These are phyloP conservation scores for Cheracebus regulus DNA, from an alignment of 2,797 vertebrate genomes.

Conservation along the genomic window DNA sequence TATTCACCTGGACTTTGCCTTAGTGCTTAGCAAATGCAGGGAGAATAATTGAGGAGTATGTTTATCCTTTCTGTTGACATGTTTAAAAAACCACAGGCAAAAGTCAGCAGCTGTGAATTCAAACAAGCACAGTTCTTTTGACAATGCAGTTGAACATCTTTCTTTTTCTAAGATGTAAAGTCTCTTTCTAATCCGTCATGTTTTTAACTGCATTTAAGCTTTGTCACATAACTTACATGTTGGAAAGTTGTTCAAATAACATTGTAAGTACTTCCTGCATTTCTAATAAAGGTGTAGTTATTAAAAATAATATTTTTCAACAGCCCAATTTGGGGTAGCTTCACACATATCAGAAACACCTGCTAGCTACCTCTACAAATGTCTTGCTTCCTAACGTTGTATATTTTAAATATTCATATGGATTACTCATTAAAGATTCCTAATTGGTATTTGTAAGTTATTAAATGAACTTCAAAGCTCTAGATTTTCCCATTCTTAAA, in stretches of 20 bases:
- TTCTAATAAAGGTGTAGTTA: constrained; percentile 26
- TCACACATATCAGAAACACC: constrained; percentile 35
- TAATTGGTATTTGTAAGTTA: constrained; percentile 48
- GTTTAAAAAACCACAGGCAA: constrained; percentile 51
- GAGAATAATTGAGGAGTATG: constrained; percentile 63
- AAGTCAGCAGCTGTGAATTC: constrained; percentile 49
- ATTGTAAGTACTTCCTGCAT: constrained; percentile 20
- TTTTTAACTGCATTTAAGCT: constrained; percentile 32
- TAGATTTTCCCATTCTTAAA: not conserved
- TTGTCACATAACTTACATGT: not conserved
- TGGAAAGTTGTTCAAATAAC: constrained; percentile 32
- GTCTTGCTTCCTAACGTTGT: not conserved
- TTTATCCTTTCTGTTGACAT: constrained; percentile 68
- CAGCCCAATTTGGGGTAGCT: constrained; percentile 8
- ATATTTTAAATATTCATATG: constrained; percentile 44
- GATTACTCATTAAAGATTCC: constrained; percentile 21
- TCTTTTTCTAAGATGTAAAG: constrained; percentile 45
- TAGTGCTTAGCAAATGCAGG: constrained; percentile 12
- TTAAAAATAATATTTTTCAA: constrained; percentile 33
- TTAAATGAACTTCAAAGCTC: constrained; percentile 39
- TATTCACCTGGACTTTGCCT: constrained; percentile 25
- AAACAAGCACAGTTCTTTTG: constrained; percentile 53
- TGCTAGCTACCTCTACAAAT: not conserved
- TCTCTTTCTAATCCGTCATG: constrained; percentile 36
- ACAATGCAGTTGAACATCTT: constrained; percentile 54